A percentile compares a stretch with the other conserved stretches of the same genome.
These are phyloP conservation scores for Drosophila nannoptera DNA, from an alignment of 1,140 invertebrate genomes.

Conservation along the genomic window DNA sequence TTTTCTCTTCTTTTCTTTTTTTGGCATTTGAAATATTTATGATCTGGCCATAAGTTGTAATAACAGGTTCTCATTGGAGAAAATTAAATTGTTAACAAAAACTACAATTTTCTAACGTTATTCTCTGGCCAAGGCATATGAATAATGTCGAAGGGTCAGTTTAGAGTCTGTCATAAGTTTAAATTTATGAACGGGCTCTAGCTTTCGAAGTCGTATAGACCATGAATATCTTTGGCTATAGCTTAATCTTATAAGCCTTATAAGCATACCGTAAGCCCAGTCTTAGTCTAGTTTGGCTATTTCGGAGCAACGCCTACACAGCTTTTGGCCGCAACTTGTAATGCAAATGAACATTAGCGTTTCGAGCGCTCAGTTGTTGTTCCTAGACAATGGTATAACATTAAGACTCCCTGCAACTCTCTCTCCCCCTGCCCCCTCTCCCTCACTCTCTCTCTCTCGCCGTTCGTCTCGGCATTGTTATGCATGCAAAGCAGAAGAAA, in stretches of 20 bases:
- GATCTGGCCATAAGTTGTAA: constrained; percentile 46
- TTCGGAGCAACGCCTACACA: constrained; percentile 50
- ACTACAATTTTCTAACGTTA: no score
- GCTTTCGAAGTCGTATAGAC: not conserved
- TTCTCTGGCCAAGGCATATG: no score
- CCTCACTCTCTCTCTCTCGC: no score
- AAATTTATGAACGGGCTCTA: not conserved
- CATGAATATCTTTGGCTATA: not conserved
- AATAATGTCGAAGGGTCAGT: no score
- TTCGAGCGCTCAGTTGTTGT: constrained; percentile 40
- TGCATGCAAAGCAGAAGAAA: constrained; percentile 37
- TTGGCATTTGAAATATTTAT: constrained; percentile 41
- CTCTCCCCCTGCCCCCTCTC: not conserved
- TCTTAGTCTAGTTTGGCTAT: constrained; percentile 24
- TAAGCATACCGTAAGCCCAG: constrained; percentile 15
- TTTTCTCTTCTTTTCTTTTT: constrained; percentile 12
- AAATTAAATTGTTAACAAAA: no score
- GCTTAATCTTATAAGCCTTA: not conserved
- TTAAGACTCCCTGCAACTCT: constrained; percentile 37
- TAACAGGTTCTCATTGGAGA: not conserved
- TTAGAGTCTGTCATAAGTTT: no score
- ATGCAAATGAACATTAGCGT: constrained; percentile 72
- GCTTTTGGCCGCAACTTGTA: constrained; percentile 51
- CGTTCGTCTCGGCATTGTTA: constrained; percentile 47
- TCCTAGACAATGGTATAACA: constrained; percentile 61